These are phyloP conservation scores for Chlorocebus sabaeus DNA, from an alignment of 2,113 vertebrate species.

Conservation along the genomic window DNA sequence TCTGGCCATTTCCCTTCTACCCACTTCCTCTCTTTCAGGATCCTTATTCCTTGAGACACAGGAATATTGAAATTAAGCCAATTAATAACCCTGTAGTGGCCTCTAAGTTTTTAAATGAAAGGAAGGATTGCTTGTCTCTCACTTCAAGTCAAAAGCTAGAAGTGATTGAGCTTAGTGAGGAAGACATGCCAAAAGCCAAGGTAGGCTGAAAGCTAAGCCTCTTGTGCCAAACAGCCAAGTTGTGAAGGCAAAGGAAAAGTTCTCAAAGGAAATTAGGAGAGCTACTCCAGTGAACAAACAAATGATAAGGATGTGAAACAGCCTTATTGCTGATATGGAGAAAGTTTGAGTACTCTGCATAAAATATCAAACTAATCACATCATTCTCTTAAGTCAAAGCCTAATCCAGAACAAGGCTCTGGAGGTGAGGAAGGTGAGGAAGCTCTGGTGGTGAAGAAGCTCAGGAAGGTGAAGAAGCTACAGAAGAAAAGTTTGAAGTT, in stretches of 20 bases:
- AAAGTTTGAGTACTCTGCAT: neutral
- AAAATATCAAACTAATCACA: neutral
- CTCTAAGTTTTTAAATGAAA: neutral
- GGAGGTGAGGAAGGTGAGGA: neutral
- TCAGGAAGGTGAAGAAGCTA: neutral
- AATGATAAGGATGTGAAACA: neutral
- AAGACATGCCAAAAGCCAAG: neutral
- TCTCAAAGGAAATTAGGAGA: neutral
- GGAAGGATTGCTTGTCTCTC: neutral
- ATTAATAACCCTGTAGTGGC: neutral
- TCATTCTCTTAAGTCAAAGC: neutral
- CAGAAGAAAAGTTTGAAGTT: neutral
- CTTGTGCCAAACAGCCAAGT: neutral
- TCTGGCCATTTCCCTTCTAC: neutral
- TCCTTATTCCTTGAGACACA: neutral
- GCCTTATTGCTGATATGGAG: neutral
- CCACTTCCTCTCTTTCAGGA: neutral
- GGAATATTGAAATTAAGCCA: neutral
- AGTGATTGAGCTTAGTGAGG: neutral
- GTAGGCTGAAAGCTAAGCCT: neutral
- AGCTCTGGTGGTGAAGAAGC: neutral
- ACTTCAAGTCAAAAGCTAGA: neutral
- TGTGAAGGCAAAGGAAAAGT: neutral
- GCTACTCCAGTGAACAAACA: neutral
- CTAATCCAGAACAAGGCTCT: neutral